phyloP scores from a whole-genome alignment of 2,797 vertebrate species.

The Hylomyscus alleni region DNA sequence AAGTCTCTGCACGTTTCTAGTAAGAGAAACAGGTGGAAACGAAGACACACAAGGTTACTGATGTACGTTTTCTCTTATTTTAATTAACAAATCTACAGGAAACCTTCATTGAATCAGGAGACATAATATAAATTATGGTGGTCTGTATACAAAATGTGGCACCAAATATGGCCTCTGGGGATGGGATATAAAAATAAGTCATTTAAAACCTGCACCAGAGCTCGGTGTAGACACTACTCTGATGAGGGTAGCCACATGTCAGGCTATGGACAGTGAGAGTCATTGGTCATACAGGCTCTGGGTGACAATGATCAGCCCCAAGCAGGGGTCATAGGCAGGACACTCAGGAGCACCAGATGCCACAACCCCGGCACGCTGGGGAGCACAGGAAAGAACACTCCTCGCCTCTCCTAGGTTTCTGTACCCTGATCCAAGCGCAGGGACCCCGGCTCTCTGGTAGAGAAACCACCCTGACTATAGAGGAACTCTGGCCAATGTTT shows the following conservation, averaged over 20 bases:
- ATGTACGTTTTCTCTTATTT: neutral
- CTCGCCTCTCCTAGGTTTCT: neutral
- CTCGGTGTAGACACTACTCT: neutral
- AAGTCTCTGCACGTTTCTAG: neutral
- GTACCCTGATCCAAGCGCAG: neutral
- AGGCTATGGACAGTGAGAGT: neutral
- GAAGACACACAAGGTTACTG: slow-evolving; percentile 24
- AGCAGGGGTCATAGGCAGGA: neutral
- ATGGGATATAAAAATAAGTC: slow-evolving; percentile 62
- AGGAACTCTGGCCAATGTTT: slow-evolving; percentile 7
- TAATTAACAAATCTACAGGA: slow-evolving; percentile 79
- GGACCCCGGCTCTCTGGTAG: neutral
- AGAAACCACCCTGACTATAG: neutral
- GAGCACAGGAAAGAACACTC: neutral
- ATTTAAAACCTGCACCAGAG: slow-evolving; percentile 63
- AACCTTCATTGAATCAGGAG: slow-evolving; percentile 53
- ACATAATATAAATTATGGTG: slow-evolving; percentile 71
- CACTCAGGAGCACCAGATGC: slow-evolving; percentile 23
- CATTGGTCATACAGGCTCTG: neutral
- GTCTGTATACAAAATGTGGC: slow-evolving; percentile 75
- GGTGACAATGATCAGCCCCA: neutral
- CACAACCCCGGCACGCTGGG: neutral
- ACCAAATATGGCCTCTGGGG: slow-evolving; percentile 66
- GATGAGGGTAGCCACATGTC: neutral
- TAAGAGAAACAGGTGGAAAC: neutral